Conservation (phyloP, 92 coral and sea anemone genomes). For the Palythoa grandis region DNA sequence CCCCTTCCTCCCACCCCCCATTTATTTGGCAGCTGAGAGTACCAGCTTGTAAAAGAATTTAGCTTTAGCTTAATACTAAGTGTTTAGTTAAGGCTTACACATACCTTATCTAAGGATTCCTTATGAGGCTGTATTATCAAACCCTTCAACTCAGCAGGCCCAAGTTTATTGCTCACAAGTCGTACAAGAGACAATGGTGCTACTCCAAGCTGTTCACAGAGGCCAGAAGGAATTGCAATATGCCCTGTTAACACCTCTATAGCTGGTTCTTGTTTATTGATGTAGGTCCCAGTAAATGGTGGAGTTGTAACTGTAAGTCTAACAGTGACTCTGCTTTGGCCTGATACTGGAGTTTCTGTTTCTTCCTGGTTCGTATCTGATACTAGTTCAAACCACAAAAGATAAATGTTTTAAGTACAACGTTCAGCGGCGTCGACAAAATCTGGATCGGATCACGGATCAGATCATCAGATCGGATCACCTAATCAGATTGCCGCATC, state of each 20-base stretch:
- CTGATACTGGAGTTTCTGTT: neutral
- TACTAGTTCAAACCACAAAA: no score
- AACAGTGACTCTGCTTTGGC: neutral
- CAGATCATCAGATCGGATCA: no score
- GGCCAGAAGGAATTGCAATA: conserved; percentile 49
- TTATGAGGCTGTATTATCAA: conserved; percentile 79
- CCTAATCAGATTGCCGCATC: no score
- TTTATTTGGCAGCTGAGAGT: no score
- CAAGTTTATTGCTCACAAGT: conserved; percentile 50
- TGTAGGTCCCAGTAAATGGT: neutral
- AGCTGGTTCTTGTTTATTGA: conserved; percentile 18
- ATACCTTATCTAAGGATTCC: conserved; percentile 62
- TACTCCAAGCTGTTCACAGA: conserved; percentile 67
- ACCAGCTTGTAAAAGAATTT: no score
- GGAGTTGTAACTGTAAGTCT: conserved; percentile 35
- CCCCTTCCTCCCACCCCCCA: no score
- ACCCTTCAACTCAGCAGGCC: conserved; percentile 75
- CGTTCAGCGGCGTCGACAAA: no score
- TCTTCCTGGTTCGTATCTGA: neutral
- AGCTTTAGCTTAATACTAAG: neutral
- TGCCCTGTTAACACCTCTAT: conserved; percentile 66
- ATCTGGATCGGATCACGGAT: no score
- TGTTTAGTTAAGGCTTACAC: neutral
- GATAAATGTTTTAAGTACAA: no score
- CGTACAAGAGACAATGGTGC: conserved; percentile 67